Conservation (phyloP, 2,797 vertebrate genomes). For the Babyrousa celebensis region DNA sequence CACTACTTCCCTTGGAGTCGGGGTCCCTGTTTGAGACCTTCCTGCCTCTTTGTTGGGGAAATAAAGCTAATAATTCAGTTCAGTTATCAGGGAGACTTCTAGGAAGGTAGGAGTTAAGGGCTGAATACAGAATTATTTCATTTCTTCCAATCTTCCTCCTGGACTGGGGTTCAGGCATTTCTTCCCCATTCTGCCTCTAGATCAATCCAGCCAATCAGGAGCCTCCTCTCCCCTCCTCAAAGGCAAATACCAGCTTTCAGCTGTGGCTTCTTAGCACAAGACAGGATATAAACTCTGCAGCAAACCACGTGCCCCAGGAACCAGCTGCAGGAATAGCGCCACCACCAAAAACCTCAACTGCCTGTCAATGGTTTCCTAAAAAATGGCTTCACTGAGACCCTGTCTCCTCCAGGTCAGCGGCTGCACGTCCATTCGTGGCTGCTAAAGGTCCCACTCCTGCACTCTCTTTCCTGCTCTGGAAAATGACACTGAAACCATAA, state of each 20-base stretch:
- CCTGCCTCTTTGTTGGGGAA: not conserved
- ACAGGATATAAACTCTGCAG: not conserved
- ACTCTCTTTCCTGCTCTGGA: slow-evolving; percentile 84
- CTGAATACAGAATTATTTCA: not conserved
- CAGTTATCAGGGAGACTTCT: not conserved
- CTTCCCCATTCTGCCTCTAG: not conserved
- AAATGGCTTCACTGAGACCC: slow-evolving; percentile 60
- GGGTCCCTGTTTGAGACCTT: not conserved
- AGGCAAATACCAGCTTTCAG: slow-evolving; percentile 30
- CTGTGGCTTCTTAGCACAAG: not conserved
- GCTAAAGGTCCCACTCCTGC: slow-evolving; percentile 55
- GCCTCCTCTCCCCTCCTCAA: not conserved
- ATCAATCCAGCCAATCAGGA: not conserved
- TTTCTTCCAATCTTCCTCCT: not conserved
- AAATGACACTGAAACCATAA: slow-evolving; percentile 70
- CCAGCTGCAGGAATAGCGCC: not conserved
- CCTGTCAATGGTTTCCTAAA: slow-evolving; percentile 55
- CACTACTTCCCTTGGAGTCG: not conserved
- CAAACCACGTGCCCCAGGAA: not conserved
- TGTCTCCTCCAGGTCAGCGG: slow-evolving; percentile 63
- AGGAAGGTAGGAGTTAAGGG: not conserved
- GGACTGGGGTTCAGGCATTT: not conserved
- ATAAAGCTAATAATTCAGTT: not conserved
- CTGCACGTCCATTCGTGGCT: slow-evolving; percentile 40
- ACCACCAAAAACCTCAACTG: not conserved